Evolutionary conservation across 1,140 invertebrate genomes (phyloP).

Genomic region (Odontomachus brunneus): DNA sequence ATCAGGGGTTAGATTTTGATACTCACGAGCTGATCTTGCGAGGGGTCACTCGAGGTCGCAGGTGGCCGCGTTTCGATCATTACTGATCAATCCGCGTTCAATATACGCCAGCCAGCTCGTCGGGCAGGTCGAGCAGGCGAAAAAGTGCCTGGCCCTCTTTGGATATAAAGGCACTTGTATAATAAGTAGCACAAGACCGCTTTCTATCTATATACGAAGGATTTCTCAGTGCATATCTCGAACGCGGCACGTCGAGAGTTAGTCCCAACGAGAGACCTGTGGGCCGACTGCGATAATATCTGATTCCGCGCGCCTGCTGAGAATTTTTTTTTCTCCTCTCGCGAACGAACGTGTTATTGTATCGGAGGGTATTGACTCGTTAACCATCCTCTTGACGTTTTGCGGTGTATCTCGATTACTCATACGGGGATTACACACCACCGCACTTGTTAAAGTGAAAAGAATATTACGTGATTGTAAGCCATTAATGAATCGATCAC

Average conservation of each 20-base stretch:
- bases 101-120: background rate
- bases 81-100: background rate
- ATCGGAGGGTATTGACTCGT: slow-evolving; percentile 1
- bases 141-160: slow-evolving; percentile 40
- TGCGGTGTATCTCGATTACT: background rate
- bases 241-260: background rate
- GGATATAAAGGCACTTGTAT: slow-evolving; percentile 44
- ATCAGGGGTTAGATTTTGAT: background rate
- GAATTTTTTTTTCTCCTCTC: no score
- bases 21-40: background rate
- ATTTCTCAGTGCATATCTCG: slow-evolving; percentile 33
- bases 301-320: background rate
- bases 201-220: slow-evolving; percentile 63
- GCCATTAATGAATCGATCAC: no score
- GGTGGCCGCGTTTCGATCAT: background rate
- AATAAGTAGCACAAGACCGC: slow-evolving; percentile 73
- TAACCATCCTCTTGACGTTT: background rate
- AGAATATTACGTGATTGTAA: no score
- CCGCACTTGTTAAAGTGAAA: no score
- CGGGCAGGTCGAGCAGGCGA: background rate
- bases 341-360: background rate
- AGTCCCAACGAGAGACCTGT: background rate
- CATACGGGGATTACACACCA: no score
- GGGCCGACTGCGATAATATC: background rate
- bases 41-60: slow-evolving; percentile 1